phyloP scores from a whole-genome alignment of 1,140 invertebrate species.

The Aphidius gifuensis region DNA sequence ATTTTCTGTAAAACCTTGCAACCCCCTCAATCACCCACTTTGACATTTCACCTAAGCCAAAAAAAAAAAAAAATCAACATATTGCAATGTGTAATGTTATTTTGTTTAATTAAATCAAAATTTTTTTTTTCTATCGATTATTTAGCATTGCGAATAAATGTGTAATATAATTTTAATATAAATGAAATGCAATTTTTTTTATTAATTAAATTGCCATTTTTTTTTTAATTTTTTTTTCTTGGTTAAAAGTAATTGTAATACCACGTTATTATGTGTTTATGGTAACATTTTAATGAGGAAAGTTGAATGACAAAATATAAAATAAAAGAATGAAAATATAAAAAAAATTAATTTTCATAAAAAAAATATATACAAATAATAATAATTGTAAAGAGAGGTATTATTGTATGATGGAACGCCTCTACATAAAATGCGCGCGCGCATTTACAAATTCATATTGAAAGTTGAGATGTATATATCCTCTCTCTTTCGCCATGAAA shows the following conservation, averaged over 20 bases:
- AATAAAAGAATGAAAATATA: too few relatives aligned
- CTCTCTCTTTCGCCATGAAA: conserved; percentile 35
- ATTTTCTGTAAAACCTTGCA: too few relatives aligned
- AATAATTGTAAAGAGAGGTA: conserved; percentile 4
- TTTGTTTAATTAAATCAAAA: too few relatives aligned
- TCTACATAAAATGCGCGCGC: conserved; percentile 12
- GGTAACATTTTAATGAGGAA: too few relatives aligned
- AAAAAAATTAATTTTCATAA: background rate
- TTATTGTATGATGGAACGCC: conserved; percentile 11
- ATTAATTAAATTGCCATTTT: background rate
- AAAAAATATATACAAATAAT: conserved; percentile 1
- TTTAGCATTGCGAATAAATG: too few relatives aligned
- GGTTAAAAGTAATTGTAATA: background rate
- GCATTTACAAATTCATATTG: conserved; percentile 8
- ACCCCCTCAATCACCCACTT: too few relatives aligned
- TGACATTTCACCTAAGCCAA: too few relatives aligned
- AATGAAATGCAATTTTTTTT: background rate
- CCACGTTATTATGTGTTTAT: background rate
- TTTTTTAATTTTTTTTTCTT: background rate
- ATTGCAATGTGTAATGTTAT: too few relatives aligned
- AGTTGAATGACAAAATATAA: too few relatives aligned
- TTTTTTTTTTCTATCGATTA: too few relatives aligned
- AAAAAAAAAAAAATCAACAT: too few relatives aligned
- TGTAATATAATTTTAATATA: too few relatives aligned
- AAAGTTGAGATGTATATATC: conserved; percentile 8